These are phyloP conservation scores for Sisyra nigra DNA, from an alignment of 2,888 invertebrate species.

Conservation along the genomic window DNA sequence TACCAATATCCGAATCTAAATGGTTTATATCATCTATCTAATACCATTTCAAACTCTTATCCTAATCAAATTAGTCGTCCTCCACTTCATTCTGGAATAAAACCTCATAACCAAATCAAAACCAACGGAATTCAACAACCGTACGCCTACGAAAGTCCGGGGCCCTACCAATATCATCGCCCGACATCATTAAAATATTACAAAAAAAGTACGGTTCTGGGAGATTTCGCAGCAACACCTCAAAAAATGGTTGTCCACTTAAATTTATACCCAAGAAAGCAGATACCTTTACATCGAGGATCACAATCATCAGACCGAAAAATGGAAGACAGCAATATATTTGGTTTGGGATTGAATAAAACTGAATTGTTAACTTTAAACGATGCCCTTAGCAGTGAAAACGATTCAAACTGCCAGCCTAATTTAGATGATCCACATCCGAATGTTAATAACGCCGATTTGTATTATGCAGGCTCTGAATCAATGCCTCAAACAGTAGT, in stretches of 20 bases:
- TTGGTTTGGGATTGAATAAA: no score
- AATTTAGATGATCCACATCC: no score
- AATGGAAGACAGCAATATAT: no score
- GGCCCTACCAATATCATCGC: background rate
- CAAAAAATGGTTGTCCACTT: constrained; percentile 46
- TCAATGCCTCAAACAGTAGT: no score
- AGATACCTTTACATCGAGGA: constrained; percentile 13
- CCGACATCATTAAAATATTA: background rate
- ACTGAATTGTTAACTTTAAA: no score
- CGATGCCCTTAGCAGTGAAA: no score
- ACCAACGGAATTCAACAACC: background rate
- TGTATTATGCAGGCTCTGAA: no score
- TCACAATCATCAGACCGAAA: no score
- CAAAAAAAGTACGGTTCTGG: constrained; percentile 4
- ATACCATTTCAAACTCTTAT: no score
- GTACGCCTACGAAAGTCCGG: background rate
- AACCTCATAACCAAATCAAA: background rate
- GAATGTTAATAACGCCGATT: no score
- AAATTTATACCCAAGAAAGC: constrained; percentile 42
- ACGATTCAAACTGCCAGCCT: no score
- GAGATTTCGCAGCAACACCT: constrained; percentile 20
- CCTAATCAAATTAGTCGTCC: no score
- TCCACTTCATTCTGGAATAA: background rate
- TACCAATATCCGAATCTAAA: constrained; percentile 5
- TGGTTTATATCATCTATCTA: constrained; percentile 4